These are phyloP conservation scores for Bos javanicus DNA, from an alignment of 2,113 vertebrate species.

Conservation along the genomic window DNA sequence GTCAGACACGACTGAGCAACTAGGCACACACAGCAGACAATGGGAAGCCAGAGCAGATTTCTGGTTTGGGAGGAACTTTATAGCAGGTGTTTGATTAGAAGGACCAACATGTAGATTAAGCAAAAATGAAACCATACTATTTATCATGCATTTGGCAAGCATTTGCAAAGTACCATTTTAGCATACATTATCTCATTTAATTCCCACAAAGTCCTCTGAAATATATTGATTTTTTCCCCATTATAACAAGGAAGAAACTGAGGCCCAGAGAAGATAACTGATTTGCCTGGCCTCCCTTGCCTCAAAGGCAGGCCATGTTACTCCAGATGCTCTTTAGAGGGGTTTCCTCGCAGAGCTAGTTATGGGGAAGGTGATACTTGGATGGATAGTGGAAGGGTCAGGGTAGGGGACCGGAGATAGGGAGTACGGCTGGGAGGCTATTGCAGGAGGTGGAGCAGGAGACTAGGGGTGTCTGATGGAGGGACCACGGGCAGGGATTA, in stretches of 20 bases:
- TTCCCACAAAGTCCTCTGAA: background rate
- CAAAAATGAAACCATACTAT: background rate
- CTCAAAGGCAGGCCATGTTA: background rate
- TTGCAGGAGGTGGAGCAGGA: background rate
- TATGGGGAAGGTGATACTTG: background rate
- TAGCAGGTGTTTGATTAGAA: background rate
- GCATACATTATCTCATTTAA: background rate
- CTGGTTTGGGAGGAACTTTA: background rate
- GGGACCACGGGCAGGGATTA: background rate
- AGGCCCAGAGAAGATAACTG: background rate
- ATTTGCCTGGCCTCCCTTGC: background rate
- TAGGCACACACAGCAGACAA: background rate
- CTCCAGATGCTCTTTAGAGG: background rate
- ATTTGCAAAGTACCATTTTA: background rate
- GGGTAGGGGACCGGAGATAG: background rate
- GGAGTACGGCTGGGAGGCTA: background rate
- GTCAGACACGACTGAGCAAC: background rate
- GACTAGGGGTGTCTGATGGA: background rate
- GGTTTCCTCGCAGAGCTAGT: background rate
- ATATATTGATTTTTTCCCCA: background rate
- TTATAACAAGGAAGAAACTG: background rate
- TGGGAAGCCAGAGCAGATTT: background rate
- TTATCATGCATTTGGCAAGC: background rate
- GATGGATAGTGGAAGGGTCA: background rate
- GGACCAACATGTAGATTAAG: background rate